phyloP scores from a whole-genome alignment of 2,113 vertebrate genomes.

The Edolisoma coerulescens region DNA sequence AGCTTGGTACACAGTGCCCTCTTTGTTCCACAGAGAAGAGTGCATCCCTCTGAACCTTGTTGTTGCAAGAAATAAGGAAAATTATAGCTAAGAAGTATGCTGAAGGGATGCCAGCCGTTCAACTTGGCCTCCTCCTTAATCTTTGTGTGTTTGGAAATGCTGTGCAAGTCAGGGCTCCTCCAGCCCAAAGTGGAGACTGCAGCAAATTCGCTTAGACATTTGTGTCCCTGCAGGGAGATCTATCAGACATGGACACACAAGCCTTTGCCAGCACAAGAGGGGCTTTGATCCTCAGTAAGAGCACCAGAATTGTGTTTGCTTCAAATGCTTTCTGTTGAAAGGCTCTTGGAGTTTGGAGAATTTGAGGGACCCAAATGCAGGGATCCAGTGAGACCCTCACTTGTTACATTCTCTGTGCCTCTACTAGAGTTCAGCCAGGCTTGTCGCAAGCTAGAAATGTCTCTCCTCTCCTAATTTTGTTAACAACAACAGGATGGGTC shows the following conservation, averaged over 20 bases:
- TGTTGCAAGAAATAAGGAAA: neutral
- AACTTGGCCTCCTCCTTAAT: neutral
- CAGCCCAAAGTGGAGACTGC: neutral
- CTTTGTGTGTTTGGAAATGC: slow-evolving; percentile 13
- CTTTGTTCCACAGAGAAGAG: slow-evolving; percentile 38
- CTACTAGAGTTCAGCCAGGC: neutral
- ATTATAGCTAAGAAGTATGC: neutral
- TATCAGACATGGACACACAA: neutral
- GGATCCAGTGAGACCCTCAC: neutral
- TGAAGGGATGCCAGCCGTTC: neutral
- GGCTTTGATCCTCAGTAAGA: neutral
- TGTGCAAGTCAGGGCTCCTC: neutral
- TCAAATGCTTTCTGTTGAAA: neutral
- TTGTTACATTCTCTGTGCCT: neutral
- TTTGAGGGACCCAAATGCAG: neutral
- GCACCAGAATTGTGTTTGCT: neutral
- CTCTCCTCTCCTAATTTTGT: neutral
- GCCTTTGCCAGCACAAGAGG: neutral
- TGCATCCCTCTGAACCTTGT: neutral
- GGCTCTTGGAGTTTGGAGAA: neutral
- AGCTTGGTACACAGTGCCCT: slow-evolving; percentile 64
- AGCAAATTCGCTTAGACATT: neutral
- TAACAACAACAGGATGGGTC: neutral
- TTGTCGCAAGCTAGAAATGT: neutral
- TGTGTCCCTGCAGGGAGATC: neutral